phyloP scores from a whole-genome alignment of 2,113 vertebrate species.

The Electrona antarctica region DNA sequence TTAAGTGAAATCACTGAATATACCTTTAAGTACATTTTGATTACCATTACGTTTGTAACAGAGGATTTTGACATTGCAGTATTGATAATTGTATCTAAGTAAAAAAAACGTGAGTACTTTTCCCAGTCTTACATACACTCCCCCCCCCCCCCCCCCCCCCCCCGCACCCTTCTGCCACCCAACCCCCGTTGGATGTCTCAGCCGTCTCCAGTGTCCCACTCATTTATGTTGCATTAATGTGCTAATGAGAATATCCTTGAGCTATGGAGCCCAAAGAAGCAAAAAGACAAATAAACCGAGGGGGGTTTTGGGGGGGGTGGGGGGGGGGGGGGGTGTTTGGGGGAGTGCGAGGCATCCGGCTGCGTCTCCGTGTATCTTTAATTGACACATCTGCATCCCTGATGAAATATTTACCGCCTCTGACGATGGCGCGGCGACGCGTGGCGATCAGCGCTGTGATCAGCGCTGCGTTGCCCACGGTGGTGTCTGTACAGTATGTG shows the following conservation, averaged over 20 bases:
- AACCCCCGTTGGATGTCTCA: slow-evolving; percentile 42
- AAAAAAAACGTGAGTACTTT: too few relatives aligned
- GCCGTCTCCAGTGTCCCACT: slow-evolving; percentile 59
- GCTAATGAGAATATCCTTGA: slow-evolving; percentile 80
- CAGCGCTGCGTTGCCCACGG: slow-evolving; percentile 58
- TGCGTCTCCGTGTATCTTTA: slow-evolving; percentile 71
- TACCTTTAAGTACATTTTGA: too few relatives aligned
- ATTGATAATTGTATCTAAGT: too few relatives aligned
- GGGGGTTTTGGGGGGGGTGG: too few relatives aligned
- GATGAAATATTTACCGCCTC: slow-evolving; percentile 78
- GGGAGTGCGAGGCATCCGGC: slow-evolving; percentile 57
- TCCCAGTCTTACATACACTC: too few relatives aligned
- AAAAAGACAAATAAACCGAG: slow-evolving; percentile 65
- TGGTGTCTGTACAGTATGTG: slow-evolving; percentile 45
- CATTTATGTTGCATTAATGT: slow-evolving; percentile 76
- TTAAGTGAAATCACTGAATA: too few relatives aligned
- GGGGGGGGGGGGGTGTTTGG: neutral
- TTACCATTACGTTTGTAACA: too few relatives aligned
- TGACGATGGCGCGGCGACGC: slow-evolving; percentile 60
- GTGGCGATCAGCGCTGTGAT: slow-evolving; percentile 59
- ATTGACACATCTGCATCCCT: slow-evolving; percentile 82
- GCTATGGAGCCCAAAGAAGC: slow-evolving; percentile 50
- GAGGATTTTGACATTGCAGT: too few relatives aligned
- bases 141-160: too few relatives aligned
- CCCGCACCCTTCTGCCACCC: slow-evolving; percentile 8